These are phyloP conservation scores for Seladonia tumulorum DNA, from an alignment of 2,888 invertebrate genomes.

Conservation along the genomic window DNA sequence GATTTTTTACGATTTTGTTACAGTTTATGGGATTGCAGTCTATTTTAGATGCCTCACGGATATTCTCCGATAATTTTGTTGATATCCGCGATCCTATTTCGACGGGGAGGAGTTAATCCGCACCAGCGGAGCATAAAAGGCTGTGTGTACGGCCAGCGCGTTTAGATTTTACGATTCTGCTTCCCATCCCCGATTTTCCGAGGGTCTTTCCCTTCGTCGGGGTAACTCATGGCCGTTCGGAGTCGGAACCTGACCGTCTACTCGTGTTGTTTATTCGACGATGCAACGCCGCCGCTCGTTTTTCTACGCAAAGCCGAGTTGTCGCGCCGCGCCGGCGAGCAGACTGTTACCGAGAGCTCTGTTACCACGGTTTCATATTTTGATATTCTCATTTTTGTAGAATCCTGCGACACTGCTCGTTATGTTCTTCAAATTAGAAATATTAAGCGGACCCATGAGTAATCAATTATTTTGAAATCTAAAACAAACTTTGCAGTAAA, in stretches of 20 bases:
- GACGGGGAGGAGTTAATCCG: neutral
- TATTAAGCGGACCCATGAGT: no score
- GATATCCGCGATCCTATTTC: neutral
- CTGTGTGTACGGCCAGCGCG: neutral
- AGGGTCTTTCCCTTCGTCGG: neutral
- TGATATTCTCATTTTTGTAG: no score
- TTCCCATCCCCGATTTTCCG: neutral
- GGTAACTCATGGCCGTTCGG: constrained; percentile 17
- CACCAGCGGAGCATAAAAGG: constrained; percentile 12
- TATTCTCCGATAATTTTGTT: neutral
- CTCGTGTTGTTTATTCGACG: constrained; percentile 39
- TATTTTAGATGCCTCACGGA: neutral
- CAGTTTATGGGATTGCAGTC: neutral
- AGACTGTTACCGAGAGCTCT: constrained; percentile 7
- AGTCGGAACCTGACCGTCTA: constrained; percentile 28
- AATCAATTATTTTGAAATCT: no score
- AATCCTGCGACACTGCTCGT: no score
- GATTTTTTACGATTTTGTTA: neutral
- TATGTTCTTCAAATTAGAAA: no score
- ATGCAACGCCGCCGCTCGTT: constrained; percentile 6
- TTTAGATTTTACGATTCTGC: constrained; percentile 6
- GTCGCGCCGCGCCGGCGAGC: neutral
- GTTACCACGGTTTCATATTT: neutral
- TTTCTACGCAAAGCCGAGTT: neutral
- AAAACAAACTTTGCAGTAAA: no score